Percentiles rank a stretch among this genome's conserved stretches.
Conservation (phyloP, 2,113 vertebrate species). For the Spheniscus mendiculus region DNA sequence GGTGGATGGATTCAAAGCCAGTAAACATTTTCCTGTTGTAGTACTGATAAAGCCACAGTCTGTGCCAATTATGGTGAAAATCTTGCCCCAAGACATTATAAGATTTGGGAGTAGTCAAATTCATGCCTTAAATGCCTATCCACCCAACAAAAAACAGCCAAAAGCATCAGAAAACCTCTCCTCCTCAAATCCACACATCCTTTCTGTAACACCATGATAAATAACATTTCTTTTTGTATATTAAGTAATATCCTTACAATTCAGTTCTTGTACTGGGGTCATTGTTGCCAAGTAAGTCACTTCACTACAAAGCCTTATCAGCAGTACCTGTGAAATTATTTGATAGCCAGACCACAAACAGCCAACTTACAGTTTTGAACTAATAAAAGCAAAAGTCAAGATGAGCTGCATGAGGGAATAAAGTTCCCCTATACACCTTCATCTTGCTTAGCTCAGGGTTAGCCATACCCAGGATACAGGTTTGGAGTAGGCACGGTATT, state of each 20-base stretch:
- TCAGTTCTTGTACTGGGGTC: background rate
- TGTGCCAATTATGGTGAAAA: background rate
- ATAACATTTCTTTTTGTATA: background rate
- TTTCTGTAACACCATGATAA: background rate
- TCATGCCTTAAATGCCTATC: background rate
- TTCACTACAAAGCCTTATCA: background rate
- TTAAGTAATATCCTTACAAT: background rate
- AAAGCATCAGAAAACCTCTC: background rate
- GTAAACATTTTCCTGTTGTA: background rate
- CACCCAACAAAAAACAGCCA: background rate
- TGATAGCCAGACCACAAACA: background rate
- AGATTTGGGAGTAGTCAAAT: background rate
- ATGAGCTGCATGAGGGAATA: background rate
- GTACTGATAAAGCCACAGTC: background rate
- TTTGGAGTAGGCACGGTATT: background rate
- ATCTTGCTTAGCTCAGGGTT: background rate
- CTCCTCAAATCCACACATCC: background rate
- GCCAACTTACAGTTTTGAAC: background rate
- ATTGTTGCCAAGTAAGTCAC: background rate
- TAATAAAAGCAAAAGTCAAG: background rate
- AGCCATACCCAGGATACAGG: background rate
- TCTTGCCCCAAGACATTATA: background rate
- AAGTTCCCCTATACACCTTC: background rate
- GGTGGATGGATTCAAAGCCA: background rate
- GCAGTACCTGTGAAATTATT: background rate